These are phyloP conservation scores for Acrossocheilus wenchowensis DNA, from an alignment of 2,797 vertebrate species.

Conservation along the genomic window DNA sequence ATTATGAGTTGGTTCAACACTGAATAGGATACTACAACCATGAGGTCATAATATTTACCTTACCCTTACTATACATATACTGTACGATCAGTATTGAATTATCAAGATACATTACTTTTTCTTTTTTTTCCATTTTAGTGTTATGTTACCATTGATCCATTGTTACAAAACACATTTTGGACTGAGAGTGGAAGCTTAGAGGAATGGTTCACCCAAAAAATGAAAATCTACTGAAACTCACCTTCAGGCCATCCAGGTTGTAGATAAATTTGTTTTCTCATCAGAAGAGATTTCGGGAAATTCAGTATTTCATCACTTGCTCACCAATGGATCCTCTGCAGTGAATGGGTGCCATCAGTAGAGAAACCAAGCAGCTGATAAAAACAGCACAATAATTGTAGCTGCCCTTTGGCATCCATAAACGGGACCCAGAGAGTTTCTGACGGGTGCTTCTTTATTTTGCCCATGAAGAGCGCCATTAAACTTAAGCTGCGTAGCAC, in stretches of 20 bases:
- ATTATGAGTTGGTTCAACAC: neutral
- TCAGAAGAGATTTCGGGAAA: neutral
- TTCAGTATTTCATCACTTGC: neutral
- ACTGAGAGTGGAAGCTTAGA: neutral
- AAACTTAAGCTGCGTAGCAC: neutral
- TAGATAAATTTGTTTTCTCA: neutral
- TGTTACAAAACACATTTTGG: neutral
- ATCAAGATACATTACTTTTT: neutral
- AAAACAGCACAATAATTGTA: neutral
- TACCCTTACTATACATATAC: neutral
- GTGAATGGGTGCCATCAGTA: neutral
- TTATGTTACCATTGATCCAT: neutral
- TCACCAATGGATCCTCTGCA: neutral
- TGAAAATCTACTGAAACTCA: neutral
- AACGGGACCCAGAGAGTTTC: too few relatives aligned
- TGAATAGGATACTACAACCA: neutral
- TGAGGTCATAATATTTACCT: neutral
- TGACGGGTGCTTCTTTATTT: too few relatives aligned
- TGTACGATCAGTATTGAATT: neutral
- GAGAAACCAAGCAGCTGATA: neutral
- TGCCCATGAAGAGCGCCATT: neutral
- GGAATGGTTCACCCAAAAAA: neutral
- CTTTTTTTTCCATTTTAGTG: neutral
- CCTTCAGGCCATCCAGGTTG: neutral
- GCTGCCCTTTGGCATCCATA: too few relatives aligned